Evolutionary conservation across 1,140 invertebrate genomes (phyloP), one percentile per base, ranked within the genome.

Genomic region (Drosophila punjabiensis): DNA sequence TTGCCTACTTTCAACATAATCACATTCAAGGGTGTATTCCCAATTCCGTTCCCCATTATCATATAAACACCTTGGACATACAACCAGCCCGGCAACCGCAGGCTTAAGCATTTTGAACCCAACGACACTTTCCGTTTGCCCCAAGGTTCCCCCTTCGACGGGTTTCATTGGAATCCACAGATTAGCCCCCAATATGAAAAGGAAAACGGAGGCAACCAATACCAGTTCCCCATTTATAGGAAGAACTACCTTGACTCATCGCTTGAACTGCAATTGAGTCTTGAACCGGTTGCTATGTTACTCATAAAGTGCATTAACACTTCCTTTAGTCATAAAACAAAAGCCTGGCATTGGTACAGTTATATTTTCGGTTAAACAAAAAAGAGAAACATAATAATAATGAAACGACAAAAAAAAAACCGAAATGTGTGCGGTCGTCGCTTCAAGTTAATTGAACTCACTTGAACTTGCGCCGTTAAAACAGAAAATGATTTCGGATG

Each of bases 341-440:
- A 67, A 74, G 65, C 39, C 63, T 90, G 86, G 53, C 86, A 90
- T 86, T 90, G 87, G 76, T 90, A 90, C 86, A 90, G 86, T 90
- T 90, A 90, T 86, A 71, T 62, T 81, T 56, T 77, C 35, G 59
- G 37, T 62, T 63, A 74, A 71, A 79, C 30, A 59, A 45, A 35
- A 70, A 52, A 59, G 9, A 43, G 14, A n/a, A 62, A 33, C 9
- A 43, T 33, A 37, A 55, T 30, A 18, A 35, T 35, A 55, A 56
- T 56, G 53, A 56, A 56, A 39, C 14, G 53, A 55, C 13, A 33
- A 13, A 32, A 33, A 52, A 20, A 32, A 47, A 68, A 71, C 69
- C 41, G 43, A 70, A 76, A 67, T 75, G 63, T 69, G 64, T 58
- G 50, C 33, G 50, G 56, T n/a, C n/a, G n/a, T 41, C 59, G 71